Base-by-base conservation (phyloP, 2,113 vertebrate genomes). In the Python bivittatus region DNA sequence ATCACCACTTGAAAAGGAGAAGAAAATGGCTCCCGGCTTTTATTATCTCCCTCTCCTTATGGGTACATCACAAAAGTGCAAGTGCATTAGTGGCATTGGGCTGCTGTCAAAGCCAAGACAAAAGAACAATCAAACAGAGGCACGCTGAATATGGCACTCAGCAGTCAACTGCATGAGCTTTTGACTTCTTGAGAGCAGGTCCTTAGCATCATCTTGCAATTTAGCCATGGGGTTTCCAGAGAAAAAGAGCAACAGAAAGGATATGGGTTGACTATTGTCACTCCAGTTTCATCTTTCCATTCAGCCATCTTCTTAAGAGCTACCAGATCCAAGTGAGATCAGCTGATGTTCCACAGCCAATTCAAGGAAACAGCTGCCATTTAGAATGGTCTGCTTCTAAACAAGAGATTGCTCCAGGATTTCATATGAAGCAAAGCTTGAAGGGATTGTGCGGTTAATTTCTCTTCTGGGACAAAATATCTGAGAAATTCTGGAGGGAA, bases 41-140 rank as follows among this genome's bases (percentile, higher is more conserved):
- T 96, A 97, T 96, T 96, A 93, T 27, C 38, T 92, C n/a, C 13
- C 93, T 95, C 97, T 97, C 97, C 97, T 97, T 97, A 97, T 96
- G 96, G 95, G 93, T 95, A 87, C 95, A 94, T 94, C 86, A 33
- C 92, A 91, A 94, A 13, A 33, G 97, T 95, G 94, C 95, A 94
- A 96, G 96, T 93, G 15, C 96, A 95, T 96, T 96, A 95, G 93
- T 54, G 10, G 6, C 61, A 91, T 94, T 93, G 94, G 88, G 61
- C 93, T 68, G 27, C 92, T 92, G 92, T 93, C 88, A 94, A 13
- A 57, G 64, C 0, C 92, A 93, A 97, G 94, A 95, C 92, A 97
- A 94, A 96, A 83, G 84, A 92, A 38, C 84, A 57, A 93, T 93
- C 91, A 94, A 90, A 91, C 5, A 27, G 17, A 72, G 9, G 58